These are phyloP conservation scores for Polyommatus icarus DNA, from an alignment of 2,888 invertebrate species.

Conservation along the genomic window DNA sequence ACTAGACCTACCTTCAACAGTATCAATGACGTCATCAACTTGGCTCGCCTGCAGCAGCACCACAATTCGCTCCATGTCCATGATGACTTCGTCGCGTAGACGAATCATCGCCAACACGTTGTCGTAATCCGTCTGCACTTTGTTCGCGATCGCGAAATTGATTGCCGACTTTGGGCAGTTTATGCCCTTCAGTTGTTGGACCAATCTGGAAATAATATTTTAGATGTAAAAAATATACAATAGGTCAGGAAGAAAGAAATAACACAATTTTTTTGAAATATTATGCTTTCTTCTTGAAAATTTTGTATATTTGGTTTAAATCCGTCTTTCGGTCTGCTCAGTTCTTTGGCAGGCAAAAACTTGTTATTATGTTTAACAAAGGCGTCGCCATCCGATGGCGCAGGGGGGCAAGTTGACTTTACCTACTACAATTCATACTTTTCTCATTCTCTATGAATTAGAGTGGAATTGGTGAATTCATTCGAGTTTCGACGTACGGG, in stretches of 20 bases:
- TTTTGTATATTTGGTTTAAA: no score
- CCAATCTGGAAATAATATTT: conserved; percentile 74
- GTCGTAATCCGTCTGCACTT: conserved; percentile 90
- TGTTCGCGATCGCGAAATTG: conserved; percentile 84
- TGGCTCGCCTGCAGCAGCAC: conserved; percentile 85
- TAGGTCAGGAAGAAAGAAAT: neutral
- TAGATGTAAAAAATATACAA: neutral
- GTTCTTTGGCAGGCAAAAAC: no score
- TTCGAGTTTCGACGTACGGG: no score
- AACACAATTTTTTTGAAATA: no score
- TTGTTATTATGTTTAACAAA: no score
- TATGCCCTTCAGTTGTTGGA: conserved; percentile 90
- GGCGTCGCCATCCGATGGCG: no score
- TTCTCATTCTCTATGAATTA: no score
- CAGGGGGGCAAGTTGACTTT: no score
- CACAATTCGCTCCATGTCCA: conserved; percentile 87
- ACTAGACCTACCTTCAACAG: conserved; percentile 38
- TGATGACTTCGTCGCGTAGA: conserved; percentile 87
- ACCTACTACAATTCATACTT: no score
- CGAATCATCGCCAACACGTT: conserved; percentile 90
- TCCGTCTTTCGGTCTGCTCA: no score
- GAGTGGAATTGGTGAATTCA: no score
- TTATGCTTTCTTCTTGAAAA: no score
- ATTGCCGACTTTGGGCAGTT: conserved; percentile 75
- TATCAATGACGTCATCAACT: conserved; percentile 37